Conservation (phyloP, 2,888 invertebrate genomes). For the Agrochola lychnidis region DNA sequence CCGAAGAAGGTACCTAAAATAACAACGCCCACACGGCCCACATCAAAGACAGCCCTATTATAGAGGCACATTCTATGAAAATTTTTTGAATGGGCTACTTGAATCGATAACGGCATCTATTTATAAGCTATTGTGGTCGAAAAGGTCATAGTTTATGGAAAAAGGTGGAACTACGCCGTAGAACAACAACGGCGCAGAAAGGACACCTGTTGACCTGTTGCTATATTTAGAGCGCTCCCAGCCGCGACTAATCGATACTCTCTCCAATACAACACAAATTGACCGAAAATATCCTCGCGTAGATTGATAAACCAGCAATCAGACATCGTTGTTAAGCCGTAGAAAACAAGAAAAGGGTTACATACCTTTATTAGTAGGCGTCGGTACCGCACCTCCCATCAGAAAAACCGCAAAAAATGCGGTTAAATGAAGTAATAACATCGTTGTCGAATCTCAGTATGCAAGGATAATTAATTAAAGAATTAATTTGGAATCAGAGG, state of each 20-base stretch:
- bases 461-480: conserved; percentile 65
- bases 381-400: conserved; percentile 81
- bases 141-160: conserved; percentile 76
- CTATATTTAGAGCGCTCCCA: conserved; percentile 85
- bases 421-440: conserved; percentile 85
- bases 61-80: conserved; percentile 7
- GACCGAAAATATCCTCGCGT: conserved; percentile 34
- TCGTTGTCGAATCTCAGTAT: conserved; percentile 66
- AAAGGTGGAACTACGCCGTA: conserved; percentile 79
- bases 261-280: conserved; percentile 71
- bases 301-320: conserved; percentile 34
- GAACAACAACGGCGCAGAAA: conserved; percentile 72
- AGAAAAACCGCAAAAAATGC: conserved; percentile 86
- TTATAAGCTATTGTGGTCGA: conserved; percentile 62
- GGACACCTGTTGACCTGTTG: conserved; percentile 86
- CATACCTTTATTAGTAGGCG: conserved; percentile 86
- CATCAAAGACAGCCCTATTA: conserved; percentile 6
- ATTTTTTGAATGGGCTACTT: conserved; percentile 26
- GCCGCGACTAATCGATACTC: conserved; percentile 81
- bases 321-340: conserved; percentile 19
- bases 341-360: conserved; percentile 36
- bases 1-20: conserved; percentile 18
- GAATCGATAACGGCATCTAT: conserved; percentile 54
- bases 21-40: conserved; percentile 49
- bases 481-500: conserved; percentile 65